Conservation (phyloP, 2,797 vertebrate genomes). For the Rhodeus uyekii region DNA sequence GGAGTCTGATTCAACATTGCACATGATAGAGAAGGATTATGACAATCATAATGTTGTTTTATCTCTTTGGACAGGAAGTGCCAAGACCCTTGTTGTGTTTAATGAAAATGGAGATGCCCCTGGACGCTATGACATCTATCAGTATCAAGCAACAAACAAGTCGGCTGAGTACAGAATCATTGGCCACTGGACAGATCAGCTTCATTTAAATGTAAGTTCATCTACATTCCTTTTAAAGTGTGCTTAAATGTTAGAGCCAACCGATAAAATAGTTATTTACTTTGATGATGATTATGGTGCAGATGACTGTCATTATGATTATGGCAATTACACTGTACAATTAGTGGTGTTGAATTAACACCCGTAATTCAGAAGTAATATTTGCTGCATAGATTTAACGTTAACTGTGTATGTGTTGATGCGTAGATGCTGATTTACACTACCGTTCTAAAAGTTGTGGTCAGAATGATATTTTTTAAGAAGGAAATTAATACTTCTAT, state of each 20-base stretch:
- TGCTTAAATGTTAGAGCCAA: background rate
- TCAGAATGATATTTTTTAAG: background rate
- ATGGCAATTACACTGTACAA: conserved; percentile 7
- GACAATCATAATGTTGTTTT: conserved; percentile 4
- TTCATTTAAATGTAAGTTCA: conserved; percentile 86
- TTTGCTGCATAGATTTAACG: background rate
- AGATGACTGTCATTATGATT: conserved; percentile 19
- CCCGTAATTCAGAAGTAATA: background rate
- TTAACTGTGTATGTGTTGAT: background rate
- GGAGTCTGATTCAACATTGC: conserved; percentile 1
- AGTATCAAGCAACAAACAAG: conserved; percentile 90
- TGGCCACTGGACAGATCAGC: conserved; percentile 93
- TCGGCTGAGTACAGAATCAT: conserved; percentile 91
- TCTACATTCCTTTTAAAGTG: conserved; percentile 10
- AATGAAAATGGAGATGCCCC: conserved; percentile 97
- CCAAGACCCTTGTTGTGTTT: conserved; percentile 91
- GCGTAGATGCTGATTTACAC: background rate
- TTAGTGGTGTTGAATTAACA: conserved; percentile 17
- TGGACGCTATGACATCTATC: conserved; percentile 96
- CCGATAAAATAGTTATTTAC: background rate
- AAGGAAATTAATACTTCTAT: background rate
- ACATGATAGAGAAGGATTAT: background rate
- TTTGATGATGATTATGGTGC: conserved; percentile 9
- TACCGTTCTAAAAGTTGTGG: background rate
- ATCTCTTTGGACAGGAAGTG: conserved; percentile 81